phyloP scores from a whole-genome alignment of 1,140 invertebrate genomes.

The Tetramorium alpestre region DNA sequence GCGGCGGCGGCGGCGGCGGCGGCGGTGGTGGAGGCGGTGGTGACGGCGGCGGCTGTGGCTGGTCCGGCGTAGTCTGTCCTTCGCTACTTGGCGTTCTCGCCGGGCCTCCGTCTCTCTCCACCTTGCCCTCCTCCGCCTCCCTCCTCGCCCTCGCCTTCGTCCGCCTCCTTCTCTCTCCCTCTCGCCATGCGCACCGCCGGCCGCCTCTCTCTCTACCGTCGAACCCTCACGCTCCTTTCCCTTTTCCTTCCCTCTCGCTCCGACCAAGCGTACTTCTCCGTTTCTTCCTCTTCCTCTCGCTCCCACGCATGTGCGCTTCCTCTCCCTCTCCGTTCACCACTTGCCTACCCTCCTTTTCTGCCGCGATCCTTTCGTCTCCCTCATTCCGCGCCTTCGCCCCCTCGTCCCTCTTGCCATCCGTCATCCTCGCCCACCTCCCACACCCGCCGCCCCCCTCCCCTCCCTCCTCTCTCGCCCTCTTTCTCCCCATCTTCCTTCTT shows the following conservation, averaged over 20 bases:
- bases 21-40: too few relatives aligned
- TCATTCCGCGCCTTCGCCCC: neutral
- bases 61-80: slow-evolving; percentile 44
- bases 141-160: neutral
- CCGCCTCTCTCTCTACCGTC: neutral
- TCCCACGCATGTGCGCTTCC: neutral
- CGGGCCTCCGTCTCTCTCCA: neutral
- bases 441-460: neutral
- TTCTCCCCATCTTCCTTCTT: slow-evolving; percentile 8
- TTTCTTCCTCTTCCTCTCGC: slow-evolving; percentile 41
- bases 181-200: neutral
- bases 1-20: too few relatives aligned
- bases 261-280: slow-evolving; percentile 6
- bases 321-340: slow-evolving; percentile 23
- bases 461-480: neutral
- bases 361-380: neutral
- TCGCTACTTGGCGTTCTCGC: neutral
- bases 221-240: neutral
- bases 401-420: neutral
- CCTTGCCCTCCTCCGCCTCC: neutral
- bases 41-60: slow-evolving; percentile 54
- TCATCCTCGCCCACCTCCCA: slow-evolving; percentile 8
- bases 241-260: slow-evolving; percentile 20
- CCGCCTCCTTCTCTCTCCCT: neutral
- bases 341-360: slow-evolving; percentile 18